Evolutionary conservation across 2,888 invertebrate species (phyloP).

Genomic region (Sesia apiformis): DNA sequence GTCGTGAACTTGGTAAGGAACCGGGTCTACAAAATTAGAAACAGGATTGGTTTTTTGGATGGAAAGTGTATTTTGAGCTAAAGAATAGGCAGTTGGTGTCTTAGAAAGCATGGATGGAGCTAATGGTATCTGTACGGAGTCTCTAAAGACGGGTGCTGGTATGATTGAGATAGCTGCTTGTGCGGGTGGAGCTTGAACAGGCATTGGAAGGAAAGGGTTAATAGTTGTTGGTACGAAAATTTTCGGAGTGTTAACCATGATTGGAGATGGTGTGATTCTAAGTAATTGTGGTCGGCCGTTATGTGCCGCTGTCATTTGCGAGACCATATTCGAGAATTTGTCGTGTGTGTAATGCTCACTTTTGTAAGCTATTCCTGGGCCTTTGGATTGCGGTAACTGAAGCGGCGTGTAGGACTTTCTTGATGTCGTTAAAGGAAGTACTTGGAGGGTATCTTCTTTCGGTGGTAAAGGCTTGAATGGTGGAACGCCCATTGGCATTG

Average conservation of each 20-base stretch:
- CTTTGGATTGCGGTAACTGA: constrained; percentile 48
- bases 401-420: constrained; percentile 49
- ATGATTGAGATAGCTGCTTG: constrained; percentile 43
- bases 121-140: constrained; percentile 36
- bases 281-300: constrained; percentile 31
- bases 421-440: constrained; percentile 58
- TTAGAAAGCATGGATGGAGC: constrained; percentile 21
- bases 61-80: constrained; percentile 28
- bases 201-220: constrained; percentile 69
- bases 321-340: constrained; percentile 60
- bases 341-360: constrained; percentile 62
- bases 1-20: constrained; percentile 60
- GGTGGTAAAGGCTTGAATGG: constrained; percentile 87
- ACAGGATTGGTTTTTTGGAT: constrained; percentile 50
- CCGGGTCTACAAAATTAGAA: constrained; percentile 69
- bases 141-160: constrained; percentile 50
- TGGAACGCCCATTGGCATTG: constrained; percentile 78
- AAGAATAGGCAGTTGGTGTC: constrained; percentile 28
- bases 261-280: constrained; percentile 48
- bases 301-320: constrained; percentile 61
- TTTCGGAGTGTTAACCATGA: constrained; percentile 39
- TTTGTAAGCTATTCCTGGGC: constrained; percentile 50
- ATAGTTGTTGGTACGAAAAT: constrained; percentile 72
- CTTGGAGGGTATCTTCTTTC: constrained; percentile 70
- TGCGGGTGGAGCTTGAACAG: constrained; percentile 33